These are phyloP conservation scores for Euwallacea fornicatus DNA, from an alignment of 1,140 invertebrate genomes.

Conservation along the genomic window DNA sequence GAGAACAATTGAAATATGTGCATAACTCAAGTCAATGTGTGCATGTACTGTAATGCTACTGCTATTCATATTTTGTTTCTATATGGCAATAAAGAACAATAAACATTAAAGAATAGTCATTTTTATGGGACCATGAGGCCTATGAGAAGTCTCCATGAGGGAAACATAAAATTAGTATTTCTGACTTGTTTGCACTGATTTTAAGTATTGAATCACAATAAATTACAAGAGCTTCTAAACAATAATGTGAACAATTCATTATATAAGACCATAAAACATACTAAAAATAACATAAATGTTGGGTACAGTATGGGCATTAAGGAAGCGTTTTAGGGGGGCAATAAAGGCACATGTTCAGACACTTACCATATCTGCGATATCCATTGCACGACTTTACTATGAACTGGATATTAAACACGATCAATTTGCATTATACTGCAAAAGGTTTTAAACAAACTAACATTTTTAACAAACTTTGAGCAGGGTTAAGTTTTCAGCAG, in stretches of 20 bases:
- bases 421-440: constrained; percentile 28
- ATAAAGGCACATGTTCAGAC: constrained; percentile 1
- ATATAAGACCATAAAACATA: constrained; percentile 11
- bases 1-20: too few species aligned
- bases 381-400: constrained; percentile 24
- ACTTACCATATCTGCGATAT: constrained; percentile 37
- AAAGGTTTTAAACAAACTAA: constrained; percentile 17
- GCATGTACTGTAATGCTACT: too few species aligned
- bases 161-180: too few species aligned
- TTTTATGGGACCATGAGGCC: too few species aligned
- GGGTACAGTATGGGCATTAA: neutral
- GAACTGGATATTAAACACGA: constrained; percentile 26
- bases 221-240: constrained; percentile 2
- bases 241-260: constrained; percentile 3
- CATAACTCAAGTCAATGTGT: too few species aligned
- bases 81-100: too few species aligned
- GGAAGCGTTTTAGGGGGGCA: neutral
- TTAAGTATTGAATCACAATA: neutral
- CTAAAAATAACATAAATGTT: constrained; percentile 17
- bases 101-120: too few species aligned
- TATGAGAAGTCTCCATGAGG: too few species aligned
- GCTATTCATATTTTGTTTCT: too few species aligned
- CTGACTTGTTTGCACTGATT: too few species aligned
- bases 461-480: constrained; percentile 35
- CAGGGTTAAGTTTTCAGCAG: constrained; percentile 44